Evolutionary conservation across 2,888 invertebrate genomes (phyloP), one percentile per base, ranked within the genome.

Genomic region (Caenorhabditis japonica): DNA sequence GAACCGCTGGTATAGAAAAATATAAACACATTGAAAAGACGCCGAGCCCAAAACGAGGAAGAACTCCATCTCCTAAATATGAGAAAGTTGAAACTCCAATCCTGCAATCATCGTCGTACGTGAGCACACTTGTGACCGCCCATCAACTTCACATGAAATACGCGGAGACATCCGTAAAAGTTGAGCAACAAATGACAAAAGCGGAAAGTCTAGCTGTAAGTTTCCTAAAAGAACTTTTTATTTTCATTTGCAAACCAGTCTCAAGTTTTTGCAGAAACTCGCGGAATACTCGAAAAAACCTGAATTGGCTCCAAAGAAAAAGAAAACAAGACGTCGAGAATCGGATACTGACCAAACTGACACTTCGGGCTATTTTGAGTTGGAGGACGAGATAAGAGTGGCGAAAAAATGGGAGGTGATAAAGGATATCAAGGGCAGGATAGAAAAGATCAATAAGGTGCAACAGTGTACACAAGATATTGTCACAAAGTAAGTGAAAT

Each of bases 241-340:
- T n/a, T n/a, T n/a, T n/a, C n/a, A n/a, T n/a, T n/a, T n/a, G n/a
- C n/a, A n/a, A n/a, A 30, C 10, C 30, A 10, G 7, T 10, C 10
- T 10, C 30, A 61, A 61, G 61, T 61, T 61, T 4, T 61, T 61
- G 19, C 61, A 61, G 61, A 52, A 52, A 15, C 27, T 61, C 8
- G 61, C 61, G 7, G 44, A 30, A 10, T n/a, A n/a, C 41, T 19
- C 10, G 49, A 60, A 41, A 7, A n/a, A 19, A 17, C n/a, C 53
- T 21, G 19, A 25, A 30, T 19, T 13, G 7, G 38, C 19, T 0
- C 19, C 39, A 17, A 43, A 33, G n/a, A 23, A 21, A 13, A 51
- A 41, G 12, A 36, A 25, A 4, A 38, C 30, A 13, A 23, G 59
- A 39, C 1, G 47, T 27, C 23, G 59, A 13, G 60, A 39, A 12